These are phyloP conservation scores for Xenopus borealis DNA, from an alignment of 2,113 vertebrate species.

Conservation along the genomic window DNA sequence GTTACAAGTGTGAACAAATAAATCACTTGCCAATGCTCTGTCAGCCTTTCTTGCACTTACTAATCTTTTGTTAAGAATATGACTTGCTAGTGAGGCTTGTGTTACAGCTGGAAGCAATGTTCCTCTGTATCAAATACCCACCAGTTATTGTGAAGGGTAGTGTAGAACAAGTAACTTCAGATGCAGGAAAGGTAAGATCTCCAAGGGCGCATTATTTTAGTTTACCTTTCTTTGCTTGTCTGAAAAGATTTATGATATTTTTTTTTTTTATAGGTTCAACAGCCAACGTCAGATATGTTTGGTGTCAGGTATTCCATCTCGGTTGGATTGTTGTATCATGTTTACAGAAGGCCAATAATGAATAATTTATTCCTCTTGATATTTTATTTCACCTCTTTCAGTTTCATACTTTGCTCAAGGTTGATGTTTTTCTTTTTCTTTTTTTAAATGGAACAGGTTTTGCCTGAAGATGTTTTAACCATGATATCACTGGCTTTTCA, in stretches of 20 bases:
- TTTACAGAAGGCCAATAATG: constrained; percentile 38
- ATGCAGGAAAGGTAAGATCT: constrained; percentile 46
- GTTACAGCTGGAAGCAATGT: constrained; percentile 56
- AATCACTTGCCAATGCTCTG: constrained; percentile 54
- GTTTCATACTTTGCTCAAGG: constrained; percentile 35
- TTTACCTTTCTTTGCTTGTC: constrained; percentile 47
- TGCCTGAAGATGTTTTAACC: constrained; percentile 49
- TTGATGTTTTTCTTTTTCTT: constrained; percentile 2
- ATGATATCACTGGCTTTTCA: constrained; percentile 42
- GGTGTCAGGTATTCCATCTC: constrained; percentile 27
- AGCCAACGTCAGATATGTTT: constrained; percentile 15
- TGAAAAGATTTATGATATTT: constrained; percentile 47
- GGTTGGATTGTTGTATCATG: constrained; percentile 34
- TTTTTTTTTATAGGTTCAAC: not conserved
- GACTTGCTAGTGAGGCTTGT: not conserved
- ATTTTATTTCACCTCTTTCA: constrained; percentile 26
- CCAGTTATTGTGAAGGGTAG: constrained; percentile 54
- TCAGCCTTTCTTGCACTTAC: constrained; percentile 52
- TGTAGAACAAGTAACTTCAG: constrained; percentile 59
- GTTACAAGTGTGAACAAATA: constrained; percentile 51
- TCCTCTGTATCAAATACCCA: constrained; percentile 52
- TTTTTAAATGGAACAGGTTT: constrained; percentile 19
- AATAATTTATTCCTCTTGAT: constrained; percentile 47
- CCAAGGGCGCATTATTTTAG: constrained; percentile 37
- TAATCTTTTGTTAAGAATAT: constrained; percentile 34